Conservation (phyloP, 2,797 vertebrate species). For the Miichthys miiuy region DNA sequence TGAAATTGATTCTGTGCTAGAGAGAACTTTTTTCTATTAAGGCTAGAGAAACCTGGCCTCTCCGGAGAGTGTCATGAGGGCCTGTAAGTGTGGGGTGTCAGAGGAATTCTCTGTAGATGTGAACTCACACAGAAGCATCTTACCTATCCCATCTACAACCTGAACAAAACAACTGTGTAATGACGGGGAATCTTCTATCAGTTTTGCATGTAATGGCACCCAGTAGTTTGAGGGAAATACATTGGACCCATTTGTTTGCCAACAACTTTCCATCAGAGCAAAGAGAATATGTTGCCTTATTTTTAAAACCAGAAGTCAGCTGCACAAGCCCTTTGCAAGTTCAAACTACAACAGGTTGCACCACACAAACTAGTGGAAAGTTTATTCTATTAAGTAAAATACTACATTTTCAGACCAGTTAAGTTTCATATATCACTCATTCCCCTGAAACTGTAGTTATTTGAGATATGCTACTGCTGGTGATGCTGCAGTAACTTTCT, state of each 20-base stretch:
- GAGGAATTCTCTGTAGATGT: not conserved
- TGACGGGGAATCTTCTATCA: not conserved
- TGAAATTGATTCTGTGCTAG: conserved; percentile 28
- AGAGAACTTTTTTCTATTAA: conserved; percentile 11
- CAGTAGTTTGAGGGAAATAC: not conserved
- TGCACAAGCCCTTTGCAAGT: not conserved
- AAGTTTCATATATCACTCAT: too few species aligned
- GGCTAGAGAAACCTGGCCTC: not conserved
- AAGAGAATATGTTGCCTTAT: not conserved
- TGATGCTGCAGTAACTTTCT: too few species aligned
- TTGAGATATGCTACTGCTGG: too few species aligned
- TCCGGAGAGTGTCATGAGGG: not conserved
- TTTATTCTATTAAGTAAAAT: too few species aligned
- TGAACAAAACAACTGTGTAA: not conserved
- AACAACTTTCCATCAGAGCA: not conserved
- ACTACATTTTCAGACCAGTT: too few species aligned
- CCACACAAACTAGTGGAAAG: not conserved
- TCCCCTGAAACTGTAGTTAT: too few species aligned
- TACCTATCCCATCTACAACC: not conserved
- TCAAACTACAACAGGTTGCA: not conserved
- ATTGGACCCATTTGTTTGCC: not conserved
- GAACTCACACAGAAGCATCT: not conserved
- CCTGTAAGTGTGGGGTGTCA: not conserved
- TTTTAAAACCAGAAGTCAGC: not conserved
- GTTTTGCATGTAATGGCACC: not conserved